Conservation (phyloP, 2,797 vertebrate species). For the Thunnus albacares region DNA sequence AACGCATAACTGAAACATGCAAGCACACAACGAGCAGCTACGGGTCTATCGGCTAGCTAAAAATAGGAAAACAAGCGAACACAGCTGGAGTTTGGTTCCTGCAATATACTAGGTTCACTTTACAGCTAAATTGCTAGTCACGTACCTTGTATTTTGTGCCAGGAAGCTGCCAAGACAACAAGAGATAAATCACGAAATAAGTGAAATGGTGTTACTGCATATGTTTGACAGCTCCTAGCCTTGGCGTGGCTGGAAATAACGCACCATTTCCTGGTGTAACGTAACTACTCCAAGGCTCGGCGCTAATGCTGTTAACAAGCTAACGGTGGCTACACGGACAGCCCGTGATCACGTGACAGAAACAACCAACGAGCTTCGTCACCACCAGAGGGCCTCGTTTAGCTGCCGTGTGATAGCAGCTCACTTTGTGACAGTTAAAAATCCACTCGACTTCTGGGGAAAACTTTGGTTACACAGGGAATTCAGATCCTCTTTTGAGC, state of each 20-base stretch:
- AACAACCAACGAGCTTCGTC: slow-evolving; percentile 16
- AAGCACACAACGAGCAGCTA: neutral
- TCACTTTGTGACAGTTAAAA: neutral
- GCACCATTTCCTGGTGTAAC: slow-evolving; percentile 64
- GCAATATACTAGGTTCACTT: slow-evolving; percentile 16
- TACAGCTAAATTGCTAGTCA: neutral
- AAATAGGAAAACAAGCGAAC: slow-evolving; percentile 43
- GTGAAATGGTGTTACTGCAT: neutral
- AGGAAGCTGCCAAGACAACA: neutral
- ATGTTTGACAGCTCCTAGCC: slow-evolving; percentile 39
- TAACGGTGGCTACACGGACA: slow-evolving; percentile 44
- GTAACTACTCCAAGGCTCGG: slow-evolving; percentile 13
- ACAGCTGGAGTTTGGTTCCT: slow-evolving; percentile 37
- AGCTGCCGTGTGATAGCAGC: neutral
- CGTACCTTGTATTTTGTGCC: slow-evolving; percentile 47
- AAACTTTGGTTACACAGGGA: neutral
- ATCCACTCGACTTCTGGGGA: no score
- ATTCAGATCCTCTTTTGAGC: no score
- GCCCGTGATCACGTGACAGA: slow-evolving; percentile 67
- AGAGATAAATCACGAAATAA: neutral
- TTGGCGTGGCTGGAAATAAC: slow-evolving; percentile 16
- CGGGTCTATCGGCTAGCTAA: neutral
- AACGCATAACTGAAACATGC: neutral
- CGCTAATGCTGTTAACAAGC: slow-evolving; percentile 63
- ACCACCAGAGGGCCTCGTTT: slow-evolving; percentile 58